These are phyloP conservation scores for Poecilobothrus nobilitatus DNA, from an alignment of 2,888 invertebrate genomes.

Conservation along the genomic window DNA sequence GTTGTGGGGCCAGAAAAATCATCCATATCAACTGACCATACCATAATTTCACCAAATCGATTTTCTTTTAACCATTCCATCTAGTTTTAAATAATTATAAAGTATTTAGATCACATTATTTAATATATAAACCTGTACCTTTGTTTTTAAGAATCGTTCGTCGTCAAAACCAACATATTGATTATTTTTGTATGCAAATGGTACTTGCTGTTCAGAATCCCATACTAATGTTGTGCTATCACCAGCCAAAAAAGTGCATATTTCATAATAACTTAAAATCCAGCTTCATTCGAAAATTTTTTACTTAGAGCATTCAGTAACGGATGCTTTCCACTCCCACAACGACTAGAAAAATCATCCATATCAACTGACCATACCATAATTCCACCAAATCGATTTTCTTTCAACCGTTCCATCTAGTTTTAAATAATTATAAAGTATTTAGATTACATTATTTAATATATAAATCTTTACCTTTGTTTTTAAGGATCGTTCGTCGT, in stretches of 20 bases:
- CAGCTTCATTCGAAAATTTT: constrained; percentile 87
- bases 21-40: constrained; percentile 94
- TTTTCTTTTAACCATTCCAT: constrained; percentile 90
- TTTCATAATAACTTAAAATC: constrained; percentile 94
- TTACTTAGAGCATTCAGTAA: constrained; percentile 77
- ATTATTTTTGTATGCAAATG: constrained; percentile 82
- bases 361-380: constrained; percentile 95
- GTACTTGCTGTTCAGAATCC: constrained; percentile 94
- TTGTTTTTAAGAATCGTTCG: constrained; percentile 81
- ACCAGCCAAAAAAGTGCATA: constrained; percentile 82
- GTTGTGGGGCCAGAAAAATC: constrained; percentile 87
- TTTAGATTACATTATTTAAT: neutral
- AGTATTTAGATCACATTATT: neutral
- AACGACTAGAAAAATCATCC: constrained; percentile 89
- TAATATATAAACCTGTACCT: constrained; percentile 49
- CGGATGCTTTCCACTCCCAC: constrained; percentile 57
- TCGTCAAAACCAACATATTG: constrained; percentile 96
- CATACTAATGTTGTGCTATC: constrained; percentile 88
- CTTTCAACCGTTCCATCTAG: constrained; percentile 87
- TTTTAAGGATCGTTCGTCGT: constrained; percentile 83
- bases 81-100: constrained; percentile 44
- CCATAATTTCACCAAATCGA: constrained; percentile 93
- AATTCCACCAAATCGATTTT: constrained; percentile 89
- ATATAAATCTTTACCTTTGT: constrained; percentile 59
- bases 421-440: constrained; percentile 2